Evolutionary conservation across 2,113 vertebrate species (phyloP), one percentile per base, ranked within the genome.

Genomic region (Megaleporinus macrocephalus): DNA sequence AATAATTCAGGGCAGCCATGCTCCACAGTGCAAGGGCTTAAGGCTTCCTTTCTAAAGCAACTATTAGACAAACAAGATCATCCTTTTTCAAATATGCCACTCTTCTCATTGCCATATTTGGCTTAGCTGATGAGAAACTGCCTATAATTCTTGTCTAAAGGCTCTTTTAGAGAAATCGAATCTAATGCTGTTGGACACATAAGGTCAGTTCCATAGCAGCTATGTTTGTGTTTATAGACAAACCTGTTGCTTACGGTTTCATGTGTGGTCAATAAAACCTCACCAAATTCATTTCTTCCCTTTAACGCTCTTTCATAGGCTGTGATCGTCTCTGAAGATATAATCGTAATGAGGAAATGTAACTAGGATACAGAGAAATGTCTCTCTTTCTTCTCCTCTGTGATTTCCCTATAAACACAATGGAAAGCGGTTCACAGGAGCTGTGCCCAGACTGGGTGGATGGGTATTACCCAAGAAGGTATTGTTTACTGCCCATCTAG

Each of bases 311-410:
- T 75, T 33, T 79, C 11, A 33, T 22, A 69, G 20, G 18, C 30
- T 9, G 11, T 69, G 20, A 29, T 72, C 51, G 71, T 61, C 4
- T 55, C 14, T 78, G 49, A 47, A 51, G 27, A 55, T 20, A 66
- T 16, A 30, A 15, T 12, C 27, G 1, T 14, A 73, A 75, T 27
- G 62, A 74, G 61, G 79, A 81, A 75, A 69, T 73, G 68, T 55
- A 68, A 68, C 12, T n/a, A 1, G 11, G 22, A 4, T 16, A 81
- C 12, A 29, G 61, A 75, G 62, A 75, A 74, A 51, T 53, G 59
- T 20, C n/a, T 36, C 30, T 16, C 33, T 73, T 24, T 81, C 14
- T 69, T 55, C 22, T 27, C n/a, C 22, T 53, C 0, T 47, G 70
- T 74, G 71, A 74, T 74, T 81, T 74, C 71, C 79, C 61, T 57